Percentiles rank a stretch among this genome's conserved stretches.
Evolutionary conservation across 2,888 invertebrate genomes (phyloP).

Genomic region (Drosophila mulleri): DNA sequence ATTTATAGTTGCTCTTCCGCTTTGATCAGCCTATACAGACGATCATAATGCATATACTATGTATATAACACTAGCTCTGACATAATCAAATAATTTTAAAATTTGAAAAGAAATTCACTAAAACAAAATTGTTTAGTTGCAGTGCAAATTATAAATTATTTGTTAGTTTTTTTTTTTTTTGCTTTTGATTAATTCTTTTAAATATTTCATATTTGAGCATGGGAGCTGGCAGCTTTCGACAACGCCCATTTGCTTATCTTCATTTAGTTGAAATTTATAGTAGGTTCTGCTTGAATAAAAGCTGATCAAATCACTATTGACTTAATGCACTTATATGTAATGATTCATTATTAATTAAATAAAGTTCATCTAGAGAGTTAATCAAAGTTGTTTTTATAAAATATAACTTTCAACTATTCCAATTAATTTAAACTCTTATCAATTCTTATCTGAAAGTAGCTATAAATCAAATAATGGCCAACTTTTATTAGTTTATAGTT

Average conservation of each 20-base stretch:
- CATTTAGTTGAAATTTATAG: too few relatives aligned
- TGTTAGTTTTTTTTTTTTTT: neutral
- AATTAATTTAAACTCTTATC: neutral
- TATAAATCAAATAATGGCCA: neutral
- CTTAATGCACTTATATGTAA: too few relatives aligned
- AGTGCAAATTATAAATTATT: neutral
- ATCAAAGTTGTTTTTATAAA: too few relatives aligned
- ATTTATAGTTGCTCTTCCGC: constrained; percentile 8
- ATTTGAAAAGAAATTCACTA: neutral
- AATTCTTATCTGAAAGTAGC: neutral
- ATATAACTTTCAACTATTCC: too few relatives aligned
- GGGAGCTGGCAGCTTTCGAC: neutral
- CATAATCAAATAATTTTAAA: constrained; percentile 10
- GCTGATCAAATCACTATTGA: too few relatives aligned
- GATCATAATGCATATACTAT: constrained; percentile 11
- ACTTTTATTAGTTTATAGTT: neutral
- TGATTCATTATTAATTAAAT: too few relatives aligned
- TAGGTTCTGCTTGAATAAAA: too few relatives aligned
- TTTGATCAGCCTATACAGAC: constrained; percentile 10
- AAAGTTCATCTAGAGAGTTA: too few relatives aligned
- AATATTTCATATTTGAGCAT: neutral
- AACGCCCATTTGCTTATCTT: neutral
- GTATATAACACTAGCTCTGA: neutral
- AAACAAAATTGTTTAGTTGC: neutral
- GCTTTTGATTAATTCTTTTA: neutral